phyloP scores from a whole-genome alignment of 2,113 vertebrate species.

The Dascyllus trimaculatus region DNA sequence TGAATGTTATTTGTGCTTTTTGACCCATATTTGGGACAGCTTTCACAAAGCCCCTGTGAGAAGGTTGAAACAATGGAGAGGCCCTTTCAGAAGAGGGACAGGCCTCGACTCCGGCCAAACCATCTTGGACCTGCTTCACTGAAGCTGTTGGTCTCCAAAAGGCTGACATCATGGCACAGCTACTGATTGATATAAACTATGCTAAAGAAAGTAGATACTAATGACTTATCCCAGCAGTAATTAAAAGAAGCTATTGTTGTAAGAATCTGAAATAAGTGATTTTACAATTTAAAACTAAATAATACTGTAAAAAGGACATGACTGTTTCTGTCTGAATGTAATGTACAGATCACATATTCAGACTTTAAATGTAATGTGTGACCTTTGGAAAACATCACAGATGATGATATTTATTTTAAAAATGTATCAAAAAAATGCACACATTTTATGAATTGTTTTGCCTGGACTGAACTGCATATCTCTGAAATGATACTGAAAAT shows the following conservation, averaged over 20 bases:
- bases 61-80: slow-evolving; percentile 81
- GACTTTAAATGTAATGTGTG: not conserved
- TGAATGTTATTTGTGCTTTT: slow-evolving; percentile 87
- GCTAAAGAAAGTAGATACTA: slow-evolving; percentile 24
- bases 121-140: slow-evolving; percentile 78
- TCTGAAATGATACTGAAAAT: slow-evolving; percentile 63
- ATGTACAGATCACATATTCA: not conserved
- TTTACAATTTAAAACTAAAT: slow-evolving; percentile 9
- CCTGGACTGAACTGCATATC: not conserved
- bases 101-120: slow-evolving; percentile 71
- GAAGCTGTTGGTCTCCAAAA: slow-evolving; percentile 68
- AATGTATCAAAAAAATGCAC: not conserved
- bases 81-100: slow-evolving; percentile 78
- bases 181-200: slow-evolving; percentile 59
- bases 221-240: not conserved
- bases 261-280: not conserved
- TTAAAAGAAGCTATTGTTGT: not conserved
- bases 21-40: slow-evolving; percentile 84
- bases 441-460: slow-evolving; percentile 23
- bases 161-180: slow-evolving; percentile 73
- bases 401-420: not conserved
- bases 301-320: too few species aligned
- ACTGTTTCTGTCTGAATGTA: not conserved
- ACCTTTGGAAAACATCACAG: not conserved
- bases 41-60: slow-evolving; percentile 81